phyloP scores from a whole-genome alignment of 2,113 vertebrate species.

The Malurus elegans region DNA sequence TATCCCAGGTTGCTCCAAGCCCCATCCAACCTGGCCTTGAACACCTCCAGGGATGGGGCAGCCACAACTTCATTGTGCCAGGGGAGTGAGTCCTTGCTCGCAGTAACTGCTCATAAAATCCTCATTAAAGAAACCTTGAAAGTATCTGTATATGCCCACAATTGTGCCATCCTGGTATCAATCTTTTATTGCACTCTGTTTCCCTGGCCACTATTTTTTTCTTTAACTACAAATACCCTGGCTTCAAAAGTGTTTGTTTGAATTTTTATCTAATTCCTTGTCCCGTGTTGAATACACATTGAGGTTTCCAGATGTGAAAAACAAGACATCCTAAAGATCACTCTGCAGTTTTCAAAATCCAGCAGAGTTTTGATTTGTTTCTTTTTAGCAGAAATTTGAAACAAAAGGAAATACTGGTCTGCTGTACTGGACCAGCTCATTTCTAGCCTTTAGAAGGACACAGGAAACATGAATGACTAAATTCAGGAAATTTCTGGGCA shows the following conservation, averaged over 20 bases:
- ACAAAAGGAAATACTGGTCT: not conserved
- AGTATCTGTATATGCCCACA: not conserved
- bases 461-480: not conserved
- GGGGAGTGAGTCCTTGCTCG: not conserved
- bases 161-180: not conserved
- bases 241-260: not conserved
- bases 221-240: not conserved
- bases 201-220: not conserved
- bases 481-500: not conserved
- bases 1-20: not conserved
- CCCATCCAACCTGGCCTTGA: fast-evolving
- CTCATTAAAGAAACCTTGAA: not conserved
- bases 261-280: not conserved
- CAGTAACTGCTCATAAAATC: not conserved
- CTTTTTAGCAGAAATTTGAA: not conserved
- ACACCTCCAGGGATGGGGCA: not conserved
- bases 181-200: not conserved
- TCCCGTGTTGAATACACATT: not conserved
- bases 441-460: not conserved
- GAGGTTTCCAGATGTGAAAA: not conserved
- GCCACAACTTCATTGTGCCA: not conserved
- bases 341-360: not conserved
- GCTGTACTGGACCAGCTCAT: not conserved
- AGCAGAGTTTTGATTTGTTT: not conserved
- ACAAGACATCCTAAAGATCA: not conserved